Base-by-base conservation (phyloP, 2,113 vertebrate species). In the Alexandromys fortis region DNA sequence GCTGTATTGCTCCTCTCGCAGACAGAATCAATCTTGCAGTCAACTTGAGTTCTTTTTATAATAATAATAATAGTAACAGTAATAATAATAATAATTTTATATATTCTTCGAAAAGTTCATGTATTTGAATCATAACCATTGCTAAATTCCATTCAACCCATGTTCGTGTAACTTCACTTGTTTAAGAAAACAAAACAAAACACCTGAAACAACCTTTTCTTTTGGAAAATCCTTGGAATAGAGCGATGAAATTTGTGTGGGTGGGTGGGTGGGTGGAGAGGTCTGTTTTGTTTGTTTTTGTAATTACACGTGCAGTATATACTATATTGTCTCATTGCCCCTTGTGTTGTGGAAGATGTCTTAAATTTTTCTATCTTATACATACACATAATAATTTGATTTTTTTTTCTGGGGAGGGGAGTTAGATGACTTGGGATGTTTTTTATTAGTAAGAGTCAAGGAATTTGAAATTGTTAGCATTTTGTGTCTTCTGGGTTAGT, bases 391-490 rank as follows among this genome's bases (percentile, higher is more conserved):
- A 49, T 68, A 79, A 58, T 90, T 85, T 63, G 21, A 52, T 65
- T 68, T 19, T 65, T 65, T 58, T 58, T 58, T 58, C 55, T 58
- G 55, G 55, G 55, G 19, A 58, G 33, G 67, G 68, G 58, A 10
- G 79, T 93, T 63, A 65, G 11, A 21, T 72, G 47, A 47, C 90
- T 82, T 73, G 35, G 35, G n/a, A 24, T 90, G 28, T 58, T 47
- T 92, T 76, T 26, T 38, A 12, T 73, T 87, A 33, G 19, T 26
- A 82, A 73, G 42, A 81, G 91, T 79, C 35, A 24, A 79, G 81
- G 52, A 61, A 85, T 88, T 91, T 73, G 55, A 28, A 86, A 85
- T 58, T 90, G 75, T 81, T 73, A 81, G n/a, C 4, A 42, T 55
- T 67, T 13, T 65, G 58, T 68, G 28, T 87, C 49, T 30, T 42